A percentile compares a stretch with the other conserved stretches of the same genome.
phyloP scores from a whole-genome alignment of 1,140 invertebrate genomes.

The Dendroctonus ponderosae region DNA sequence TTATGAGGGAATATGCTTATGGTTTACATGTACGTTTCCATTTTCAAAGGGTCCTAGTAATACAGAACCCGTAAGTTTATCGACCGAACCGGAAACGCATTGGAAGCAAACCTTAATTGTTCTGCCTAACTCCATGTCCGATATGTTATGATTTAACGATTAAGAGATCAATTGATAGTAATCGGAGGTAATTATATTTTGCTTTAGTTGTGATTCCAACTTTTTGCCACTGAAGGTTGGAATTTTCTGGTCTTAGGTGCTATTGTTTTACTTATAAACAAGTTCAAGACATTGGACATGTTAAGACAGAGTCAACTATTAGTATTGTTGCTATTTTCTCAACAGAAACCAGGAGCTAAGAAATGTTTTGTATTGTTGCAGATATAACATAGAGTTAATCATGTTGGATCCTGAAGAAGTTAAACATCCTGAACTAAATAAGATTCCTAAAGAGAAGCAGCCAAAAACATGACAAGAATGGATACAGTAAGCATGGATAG shows the following conservation, averaged over 20 bases:
- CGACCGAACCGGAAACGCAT: slow-evolving; percentile 83
- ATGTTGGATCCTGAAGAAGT: slow-evolving; percentile 67
- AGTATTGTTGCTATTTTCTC: background rate
- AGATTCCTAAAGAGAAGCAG: too few relatives aligned
- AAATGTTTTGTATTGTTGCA: slow-evolving; percentile 3
- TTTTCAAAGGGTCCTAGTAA: slow-evolving; percentile 24
- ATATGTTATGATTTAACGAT: slow-evolving; percentile 68
- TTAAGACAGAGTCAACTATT: too few relatives aligned
- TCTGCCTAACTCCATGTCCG: slow-evolving; percentile 59
- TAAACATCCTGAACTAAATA: slow-evolving; percentile 72
- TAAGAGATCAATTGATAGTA: slow-evolving; percentile 52
- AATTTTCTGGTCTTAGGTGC: too few relatives aligned
- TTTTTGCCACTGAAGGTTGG: too few relatives aligned
- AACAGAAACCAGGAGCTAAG: background rate
- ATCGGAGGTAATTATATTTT: slow-evolving; percentile 43
- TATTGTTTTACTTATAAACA: too few relatives aligned
- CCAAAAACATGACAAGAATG: too few relatives aligned
- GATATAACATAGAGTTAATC: slow-evolving; percentile 68
- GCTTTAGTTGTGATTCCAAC: background rate
- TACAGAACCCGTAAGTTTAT: slow-evolving; percentile 58
- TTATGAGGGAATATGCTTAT: slow-evolving; percentile 70
- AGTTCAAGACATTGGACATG: too few relatives aligned
- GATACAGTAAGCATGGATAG: too few relatives aligned
- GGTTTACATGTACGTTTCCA: slow-evolving; percentile 63
- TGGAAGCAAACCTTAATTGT: slow-evolving; percentile 97